phyloP scores from a whole-genome alignment of 2,797 vertebrate genomes.

The Sebastes reedi region DNA sequence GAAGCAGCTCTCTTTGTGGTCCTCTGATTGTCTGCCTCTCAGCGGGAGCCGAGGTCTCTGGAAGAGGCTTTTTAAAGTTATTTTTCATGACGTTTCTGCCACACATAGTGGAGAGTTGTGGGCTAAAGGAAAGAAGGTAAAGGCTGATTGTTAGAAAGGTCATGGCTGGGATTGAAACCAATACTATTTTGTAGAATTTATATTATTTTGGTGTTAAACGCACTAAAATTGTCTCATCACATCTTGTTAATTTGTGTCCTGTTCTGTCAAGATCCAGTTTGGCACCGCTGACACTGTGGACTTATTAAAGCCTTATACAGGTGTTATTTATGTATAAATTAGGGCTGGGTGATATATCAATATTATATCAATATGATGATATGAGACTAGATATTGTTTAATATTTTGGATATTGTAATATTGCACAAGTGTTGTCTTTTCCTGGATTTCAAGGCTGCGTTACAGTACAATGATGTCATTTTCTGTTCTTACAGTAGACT shows the following conservation, averaged over 20 bases:
- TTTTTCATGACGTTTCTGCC: conserved; percentile 24
- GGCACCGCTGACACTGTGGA: neutral
- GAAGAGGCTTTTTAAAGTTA: neutral
- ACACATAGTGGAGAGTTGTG: neutral
- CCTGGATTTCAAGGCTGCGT: no score
- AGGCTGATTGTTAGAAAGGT: neutral
- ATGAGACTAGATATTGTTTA: no score
- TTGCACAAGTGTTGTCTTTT: no score
- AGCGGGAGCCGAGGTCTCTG: neutral
- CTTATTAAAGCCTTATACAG: neutral
- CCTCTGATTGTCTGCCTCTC: conserved; percentile 33
- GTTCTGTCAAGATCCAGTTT: neutral
- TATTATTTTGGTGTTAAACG: neutral
- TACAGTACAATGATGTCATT: no score
- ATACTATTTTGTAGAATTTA: neutral
- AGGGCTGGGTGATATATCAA: no score
- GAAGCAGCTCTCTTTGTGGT: conserved; percentile 12
- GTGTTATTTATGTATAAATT: neutral
- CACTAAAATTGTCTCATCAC: neutral
- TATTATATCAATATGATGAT: no score
- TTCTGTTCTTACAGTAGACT: no score
- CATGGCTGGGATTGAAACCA: neutral
- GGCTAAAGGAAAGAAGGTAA: conserved; percentile 2
- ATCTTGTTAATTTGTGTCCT: neutral
- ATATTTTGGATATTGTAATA: no score